phyloP scores from a whole-genome alignment of 2,888 invertebrate genomes.

The Phortica magna region DNA sequence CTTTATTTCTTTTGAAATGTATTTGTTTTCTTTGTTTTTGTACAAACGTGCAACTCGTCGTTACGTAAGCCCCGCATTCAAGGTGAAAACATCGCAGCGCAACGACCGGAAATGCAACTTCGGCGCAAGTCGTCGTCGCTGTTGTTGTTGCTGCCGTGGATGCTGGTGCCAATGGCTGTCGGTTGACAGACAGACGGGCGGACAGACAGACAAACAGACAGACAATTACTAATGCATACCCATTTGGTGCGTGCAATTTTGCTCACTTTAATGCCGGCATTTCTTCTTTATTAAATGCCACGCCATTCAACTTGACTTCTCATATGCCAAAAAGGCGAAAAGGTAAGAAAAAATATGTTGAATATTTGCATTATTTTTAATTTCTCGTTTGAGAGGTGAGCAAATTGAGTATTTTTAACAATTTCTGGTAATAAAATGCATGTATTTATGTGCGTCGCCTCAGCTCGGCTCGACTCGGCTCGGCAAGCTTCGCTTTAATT shows the following conservation, averaged over 20 bases:
- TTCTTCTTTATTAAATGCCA: neutral
- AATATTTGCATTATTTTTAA: neutral
- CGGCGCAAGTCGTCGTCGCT: constrained; percentile 27
- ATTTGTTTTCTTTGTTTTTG: neutral
- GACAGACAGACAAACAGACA: constrained; percentile 37
- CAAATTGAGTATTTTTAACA: neutral
- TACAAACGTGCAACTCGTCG: constrained; percentile 28
- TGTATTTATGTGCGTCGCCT: too few relatives aligned
- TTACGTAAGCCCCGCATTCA: constrained; percentile 52
- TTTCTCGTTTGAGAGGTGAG: neutral
- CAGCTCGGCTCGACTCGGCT: too few relatives aligned
- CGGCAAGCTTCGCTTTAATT: too few relatives aligned
- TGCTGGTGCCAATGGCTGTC: constrained; percentile 17
- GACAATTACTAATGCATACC: constrained; percentile 34
- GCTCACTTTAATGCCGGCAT: neutral
- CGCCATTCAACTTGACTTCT: neutral
- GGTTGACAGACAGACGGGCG: constrained; percentile 49
- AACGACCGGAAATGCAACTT: constrained; percentile 46
- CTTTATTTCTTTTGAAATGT: neutral
- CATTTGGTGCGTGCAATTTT: neutral
- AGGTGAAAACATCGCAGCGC: constrained; percentile 42
- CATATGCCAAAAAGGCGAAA: neutral
- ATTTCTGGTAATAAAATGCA: too few relatives aligned
- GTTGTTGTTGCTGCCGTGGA: neutral
- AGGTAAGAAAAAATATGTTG: neutral